Base-by-base conservation (phyloP, 2,888 invertebrate genomes). In the Rhogogaster chlorosoma region DNA sequence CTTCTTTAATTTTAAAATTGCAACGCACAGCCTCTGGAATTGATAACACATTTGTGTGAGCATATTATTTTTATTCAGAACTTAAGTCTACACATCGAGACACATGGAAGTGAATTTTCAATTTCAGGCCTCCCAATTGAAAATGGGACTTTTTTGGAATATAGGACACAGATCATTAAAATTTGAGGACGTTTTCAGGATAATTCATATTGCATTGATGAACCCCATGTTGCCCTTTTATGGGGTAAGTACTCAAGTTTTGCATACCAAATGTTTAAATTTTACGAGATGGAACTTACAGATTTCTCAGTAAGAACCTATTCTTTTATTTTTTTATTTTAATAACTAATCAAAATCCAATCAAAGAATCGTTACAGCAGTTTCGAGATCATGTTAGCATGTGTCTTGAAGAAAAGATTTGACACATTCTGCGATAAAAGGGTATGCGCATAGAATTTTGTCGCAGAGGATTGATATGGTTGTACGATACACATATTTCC, bases 81-180 rank as follows among this genome's bases (percentile, higher is more conserved):
- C 18, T 2, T 12, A 32, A 38, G 38, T 71, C 38, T 26, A 26
- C 45, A 45, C 45, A 86, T 22, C 64, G 88, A 85, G 32, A 86
- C 85, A 22, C 89, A 87, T 9, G 71, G 45, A 61, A 18, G 86
- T 85, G 75, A 71, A 57, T 38, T 64, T 64, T 29, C 64, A 64
- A 64, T 64, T 18, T 64, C 64, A 64, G 64, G 64, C 12, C 29
- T 64, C 29, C 12, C 64, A 64, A 12, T 12, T 29, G 29, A 29
- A 64, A 64, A 64, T 64, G 29, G 29, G 29, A 26, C 29, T 64
- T 64, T 29, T 64, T 64, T 9, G 64, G 64, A 64, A 29, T 12
- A 12, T 29, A 29, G 64, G 29, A 64, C 64, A 64, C 12, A 2
- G 64, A 64, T 0, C 64, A 2, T 29, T 4, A 10, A 64, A 64